A percentile compares a stretch with the other conserved stretches of the same genome.
These are phyloP conservation scores for Alouatta palliata DNA, from an alignment of 2,113 vertebrate species.

Conservation along the genomic window DNA sequence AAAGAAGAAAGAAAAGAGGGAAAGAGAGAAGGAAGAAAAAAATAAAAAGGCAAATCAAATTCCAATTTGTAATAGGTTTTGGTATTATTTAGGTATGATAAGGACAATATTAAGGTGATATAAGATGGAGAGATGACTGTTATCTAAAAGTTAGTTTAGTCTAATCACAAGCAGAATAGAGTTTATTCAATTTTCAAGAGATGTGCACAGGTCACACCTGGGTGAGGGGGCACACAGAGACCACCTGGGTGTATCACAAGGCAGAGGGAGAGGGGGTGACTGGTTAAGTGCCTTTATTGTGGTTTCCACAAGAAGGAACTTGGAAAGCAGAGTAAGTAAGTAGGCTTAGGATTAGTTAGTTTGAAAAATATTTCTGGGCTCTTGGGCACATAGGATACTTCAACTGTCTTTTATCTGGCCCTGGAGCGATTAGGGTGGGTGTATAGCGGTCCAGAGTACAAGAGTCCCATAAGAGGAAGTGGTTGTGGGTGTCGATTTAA, in stretches of 20 bases:
- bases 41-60: neutral
- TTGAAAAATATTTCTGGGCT: neutral
- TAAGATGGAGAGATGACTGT: neutral
- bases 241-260: neutral
- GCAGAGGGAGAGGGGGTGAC: neutral
- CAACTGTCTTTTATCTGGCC: neutral
- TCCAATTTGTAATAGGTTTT: neutral
- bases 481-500: neutral
- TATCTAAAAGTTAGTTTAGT: neutral
- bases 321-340: neutral
- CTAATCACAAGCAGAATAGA: neutral
- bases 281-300: neutral
- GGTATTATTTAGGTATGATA: neutral
- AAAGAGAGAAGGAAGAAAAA: neutral
- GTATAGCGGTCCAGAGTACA: neutral
- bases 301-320: neutral
- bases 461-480: neutral
- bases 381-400: fast-evolving
- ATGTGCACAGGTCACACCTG: no score
- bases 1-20: neutral
- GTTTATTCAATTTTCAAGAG: neutral
- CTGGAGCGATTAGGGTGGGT: neutral
- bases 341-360: no score
- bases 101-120: neutral
- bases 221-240: fast-evolving